Evolutionary conservation across 2,113 vertebrate genomes (phyloP), one percentile per base, ranked within the genome.

Genomic region (Rhea americana): DNA sequence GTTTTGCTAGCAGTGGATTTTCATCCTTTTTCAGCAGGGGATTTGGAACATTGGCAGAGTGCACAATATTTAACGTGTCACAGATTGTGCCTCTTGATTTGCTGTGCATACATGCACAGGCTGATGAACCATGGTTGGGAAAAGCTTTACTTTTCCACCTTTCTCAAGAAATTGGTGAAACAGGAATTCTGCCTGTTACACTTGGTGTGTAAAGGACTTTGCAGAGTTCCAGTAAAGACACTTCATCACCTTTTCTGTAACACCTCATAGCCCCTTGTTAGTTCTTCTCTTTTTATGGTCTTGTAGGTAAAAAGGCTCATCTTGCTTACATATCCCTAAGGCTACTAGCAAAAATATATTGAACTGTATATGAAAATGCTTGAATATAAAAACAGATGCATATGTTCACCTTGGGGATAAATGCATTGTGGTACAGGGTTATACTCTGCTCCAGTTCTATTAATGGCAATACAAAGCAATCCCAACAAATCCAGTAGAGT

Each of bases 221-320:
- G 83, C 79, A 80, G 75, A 68, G 82, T 59, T 63, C 53, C 79
- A 71, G 14, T 45, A 51, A 74, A 91, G 83, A 87, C 90, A 88
- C 92, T 89, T 97, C 94, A 86, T 84, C 79, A 65, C 68, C 93
- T 74, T 56, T 72, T 65, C 83, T 6, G 0, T 89, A 77, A 94
- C 94, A 81, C 93, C 82, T 94, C 93, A 72, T 39, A 92, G 82
- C 5, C 71, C 55, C 86, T 89, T 32, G 79, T 81, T 87, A 93
- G 85, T 77, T 72, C 86, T 14, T 73, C 61, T 62, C 32, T 82
- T 88, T 81, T 91, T 70, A 87, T 53, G 50, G 72, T 62, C 51
- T 55, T 83, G 67, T 41, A 95, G 88, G 78, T 81, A 82, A 85
- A 83, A 86, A 61, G 45, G 30, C 35, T 88, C 73, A 25, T 91